Percentiles rank a stretch among this genome's conserved stretches.
phyloP scores from a whole-genome alignment of 2,888 invertebrate species.

The Cryptocheilus praepositus region DNA sequence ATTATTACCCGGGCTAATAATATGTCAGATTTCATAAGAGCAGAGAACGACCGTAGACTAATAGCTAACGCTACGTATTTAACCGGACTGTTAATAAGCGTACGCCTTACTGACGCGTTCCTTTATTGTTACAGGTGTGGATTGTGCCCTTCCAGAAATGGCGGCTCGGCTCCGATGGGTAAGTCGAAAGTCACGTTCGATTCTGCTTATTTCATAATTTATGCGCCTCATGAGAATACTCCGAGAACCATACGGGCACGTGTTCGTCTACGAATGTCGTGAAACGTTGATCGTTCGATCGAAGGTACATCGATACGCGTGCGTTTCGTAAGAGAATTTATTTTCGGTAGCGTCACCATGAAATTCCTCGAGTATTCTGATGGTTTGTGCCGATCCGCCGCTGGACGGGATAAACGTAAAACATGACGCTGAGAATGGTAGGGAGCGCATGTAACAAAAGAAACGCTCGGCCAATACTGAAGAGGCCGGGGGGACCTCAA shows the following conservation, averaged over 20 bases:
- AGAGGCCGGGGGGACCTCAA: conserved; percentile 16
- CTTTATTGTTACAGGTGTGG: conserved; percentile 54
- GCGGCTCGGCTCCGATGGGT: conserved; percentile 67
- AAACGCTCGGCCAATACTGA: conserved; percentile 59
- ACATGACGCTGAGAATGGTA: conserved; percentile 37
- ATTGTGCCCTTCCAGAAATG: conserved; percentile 16
- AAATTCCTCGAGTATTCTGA: conserved; percentile 29
- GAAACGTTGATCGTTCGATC: too few species aligned
- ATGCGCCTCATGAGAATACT: background rate
- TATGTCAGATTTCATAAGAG: background rate
- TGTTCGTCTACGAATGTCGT: too few species aligned
- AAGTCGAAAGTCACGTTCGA: conserved; percentile 42
- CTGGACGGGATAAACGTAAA: conserved; percentile 59
- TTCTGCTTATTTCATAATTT: background rate
- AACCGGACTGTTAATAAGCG: too few species aligned
- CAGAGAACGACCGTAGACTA: background rate
- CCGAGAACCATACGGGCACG: background rate
- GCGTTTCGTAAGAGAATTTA: background rate
- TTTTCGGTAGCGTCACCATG: conserved; percentile 21
- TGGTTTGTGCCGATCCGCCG: conserved; percentile 51
- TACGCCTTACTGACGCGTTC: background rate
- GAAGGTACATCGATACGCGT: background rate
- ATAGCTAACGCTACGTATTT: background rate
- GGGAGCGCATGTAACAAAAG: conserved; percentile 46
- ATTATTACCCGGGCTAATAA: too few species aligned